Conservation (phyloP, 2,888 invertebrate species). For the Ectemnius continuus region DNA sequence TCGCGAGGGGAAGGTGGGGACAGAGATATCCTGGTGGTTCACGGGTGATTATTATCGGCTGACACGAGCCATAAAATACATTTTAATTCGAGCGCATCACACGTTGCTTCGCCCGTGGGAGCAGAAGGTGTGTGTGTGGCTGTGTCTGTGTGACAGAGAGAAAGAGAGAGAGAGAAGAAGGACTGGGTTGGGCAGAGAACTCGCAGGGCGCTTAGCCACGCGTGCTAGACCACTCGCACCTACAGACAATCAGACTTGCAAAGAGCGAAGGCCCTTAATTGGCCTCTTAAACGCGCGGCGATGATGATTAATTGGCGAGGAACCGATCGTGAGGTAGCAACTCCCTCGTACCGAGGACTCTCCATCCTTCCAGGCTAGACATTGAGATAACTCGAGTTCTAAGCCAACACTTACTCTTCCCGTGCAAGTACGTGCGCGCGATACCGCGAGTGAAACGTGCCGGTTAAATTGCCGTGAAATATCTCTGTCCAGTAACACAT, state of each 20-base stretch:
- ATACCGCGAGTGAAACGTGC: too few relatives aligned
- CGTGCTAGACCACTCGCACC: constrained; percentile 39
- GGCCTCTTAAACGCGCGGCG: constrained; percentile 63
- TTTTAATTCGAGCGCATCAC: constrained; percentile 60
- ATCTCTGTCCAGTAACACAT: constrained; percentile 7
- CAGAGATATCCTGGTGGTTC: constrained; percentile 7
- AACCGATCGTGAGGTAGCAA: constrained; percentile 6
- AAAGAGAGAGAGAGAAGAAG: constrained; percentile 10
- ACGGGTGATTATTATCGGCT: constrained; percentile 59
- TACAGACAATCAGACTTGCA: constrained; percentile 72
- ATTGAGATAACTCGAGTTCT: too few relatives aligned
- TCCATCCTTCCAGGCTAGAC: background rate
- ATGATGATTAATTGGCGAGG: constrained; percentile 69
- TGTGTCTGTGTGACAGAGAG: too few relatives aligned
- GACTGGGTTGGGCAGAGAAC: constrained; percentile 31
- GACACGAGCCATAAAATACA: constrained; percentile 64
- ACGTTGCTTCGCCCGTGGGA: background rate
- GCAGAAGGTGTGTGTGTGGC: constrained; percentile 35
- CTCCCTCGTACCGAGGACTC: background rate
- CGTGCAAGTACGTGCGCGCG: too few relatives aligned
- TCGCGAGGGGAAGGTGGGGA: background rate
- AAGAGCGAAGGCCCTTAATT: constrained; percentile 67
- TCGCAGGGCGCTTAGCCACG: constrained; percentile 27
- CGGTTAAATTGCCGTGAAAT: constrained; percentile 45
- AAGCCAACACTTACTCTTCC: too few relatives aligned